Percentiles rank a stretch among this genome's conserved stretches.
Conservation (phyloP, 2,888 invertebrate species). For the Cheilosia impressa region DNA sequence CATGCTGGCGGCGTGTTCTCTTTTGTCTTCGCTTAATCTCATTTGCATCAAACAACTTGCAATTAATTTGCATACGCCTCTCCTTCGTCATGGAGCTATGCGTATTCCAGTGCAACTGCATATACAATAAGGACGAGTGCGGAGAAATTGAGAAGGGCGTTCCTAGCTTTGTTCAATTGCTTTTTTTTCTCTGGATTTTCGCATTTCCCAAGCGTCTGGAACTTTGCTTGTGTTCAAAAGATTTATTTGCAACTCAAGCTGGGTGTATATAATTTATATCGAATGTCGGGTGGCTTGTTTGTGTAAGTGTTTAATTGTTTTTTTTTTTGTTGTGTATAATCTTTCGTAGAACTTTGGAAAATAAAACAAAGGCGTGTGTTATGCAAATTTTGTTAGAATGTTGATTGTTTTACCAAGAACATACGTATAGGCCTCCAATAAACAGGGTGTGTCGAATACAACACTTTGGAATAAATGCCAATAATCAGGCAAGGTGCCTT, state of each 20-base stretch:
- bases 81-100: background rate
- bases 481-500: no score
- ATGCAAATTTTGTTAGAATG: background rate
- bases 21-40: conserved; percentile 40
- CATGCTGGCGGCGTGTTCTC: conserved; percentile 6
- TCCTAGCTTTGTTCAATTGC: background rate
- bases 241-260: conserved; percentile 27
- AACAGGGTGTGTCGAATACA: background rate
- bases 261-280: conserved; percentile 1
- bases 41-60: conserved; percentile 65
- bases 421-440: no score
- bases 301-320: conserved; percentile 13
- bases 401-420: background rate
- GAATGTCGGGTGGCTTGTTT: conserved; percentile 5
- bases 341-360: background rate
- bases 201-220: conserved; percentile 24
- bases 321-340: background rate
- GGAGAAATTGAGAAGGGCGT: background rate
- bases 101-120: background rate
- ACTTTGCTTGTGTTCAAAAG: background rate
- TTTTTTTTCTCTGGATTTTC: conserved; percentile 19
- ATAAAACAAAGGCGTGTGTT: background rate
- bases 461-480: background rate
- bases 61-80: conserved; percentile 64
- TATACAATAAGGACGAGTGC: conserved; percentile 14